phyloP scores from a whole-genome alignment of 2,888 invertebrate genomes.

The Caenorhabditis parvicauda region DNA sequence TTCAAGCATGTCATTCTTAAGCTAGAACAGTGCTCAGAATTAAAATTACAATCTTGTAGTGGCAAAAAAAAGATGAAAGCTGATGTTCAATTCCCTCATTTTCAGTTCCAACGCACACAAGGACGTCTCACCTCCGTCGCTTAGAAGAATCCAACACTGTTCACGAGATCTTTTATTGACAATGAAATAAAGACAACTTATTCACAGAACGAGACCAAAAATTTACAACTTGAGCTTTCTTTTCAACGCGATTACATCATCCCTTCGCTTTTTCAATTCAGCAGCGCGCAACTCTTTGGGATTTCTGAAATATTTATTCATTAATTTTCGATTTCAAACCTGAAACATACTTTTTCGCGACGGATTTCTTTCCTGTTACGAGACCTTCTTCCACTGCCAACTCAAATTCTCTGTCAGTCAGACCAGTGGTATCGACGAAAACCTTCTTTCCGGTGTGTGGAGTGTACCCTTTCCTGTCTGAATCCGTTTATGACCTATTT shows the following conservation, averaged over 20 bases:
- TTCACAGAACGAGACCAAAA: too few species aligned
- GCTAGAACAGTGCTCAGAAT: too few species aligned
- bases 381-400: conserved; percentile 28
- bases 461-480: too few species aligned
- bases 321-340: neutral
- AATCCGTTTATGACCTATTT: too few species aligned
- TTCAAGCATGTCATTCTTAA: too few species aligned
- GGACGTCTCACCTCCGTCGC: too few species aligned
- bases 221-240: conserved; percentile 28
- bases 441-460: conserved; percentile 20
- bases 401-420: conserved; percentile 24
- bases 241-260: conserved; percentile 26
- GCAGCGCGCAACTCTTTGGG: conserved; percentile 5
- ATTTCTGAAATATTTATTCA: neutral
- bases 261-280: conserved; percentile 23
- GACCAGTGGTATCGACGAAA: conserved; percentile 28
- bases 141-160: too few species aligned
- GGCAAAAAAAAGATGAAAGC: too few species aligned
- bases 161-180: too few species aligned
- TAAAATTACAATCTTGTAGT: too few species aligned
- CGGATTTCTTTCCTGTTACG: conserved; percentile 17
- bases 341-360: conserved; percentile 1
- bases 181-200: conserved; percentile 1
- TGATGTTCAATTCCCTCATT: too few species aligned
- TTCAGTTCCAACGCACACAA: too few species aligned